phyloP scores from a whole-genome alignment of 2,888 invertebrate species.

The Troides aeacus region DNA sequence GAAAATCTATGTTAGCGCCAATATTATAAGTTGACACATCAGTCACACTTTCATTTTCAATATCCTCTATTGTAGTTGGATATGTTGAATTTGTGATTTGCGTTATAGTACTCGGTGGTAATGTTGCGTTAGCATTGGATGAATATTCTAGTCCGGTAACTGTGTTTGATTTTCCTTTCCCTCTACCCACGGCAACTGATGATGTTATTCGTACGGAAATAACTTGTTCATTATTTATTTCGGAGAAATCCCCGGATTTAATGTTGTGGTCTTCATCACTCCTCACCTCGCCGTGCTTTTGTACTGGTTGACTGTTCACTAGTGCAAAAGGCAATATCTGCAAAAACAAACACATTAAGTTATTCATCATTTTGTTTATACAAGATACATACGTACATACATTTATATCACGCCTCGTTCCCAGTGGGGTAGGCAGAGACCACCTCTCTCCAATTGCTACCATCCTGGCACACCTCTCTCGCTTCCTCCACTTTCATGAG shows the following conservation, averaged over 20 bases:
- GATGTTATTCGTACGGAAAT: conserved; percentile 81
- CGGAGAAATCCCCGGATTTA: conserved; percentile 43
- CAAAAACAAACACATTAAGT: no score
- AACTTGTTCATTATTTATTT: conserved; percentile 62
- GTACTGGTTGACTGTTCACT: conserved; percentile 53
- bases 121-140: conserved; percentile 28
- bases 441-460: no score
- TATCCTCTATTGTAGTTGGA: conserved; percentile 47
- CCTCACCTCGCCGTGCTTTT: conserved; percentile 40
- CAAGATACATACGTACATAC: no score
- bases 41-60: conserved; percentile 54
- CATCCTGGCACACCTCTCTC: no score
- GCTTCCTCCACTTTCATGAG: no score
- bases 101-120: conserved; percentile 32
- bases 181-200: conserved; percentile 79
- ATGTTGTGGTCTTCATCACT: conserved; percentile 38
- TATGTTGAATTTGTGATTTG: conserved; percentile 36
- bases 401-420: no score
- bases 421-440: no score
- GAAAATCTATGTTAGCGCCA: conserved; percentile 75
- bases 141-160: conserved; percentile 33
- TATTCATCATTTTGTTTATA: no score
- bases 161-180: conserved; percentile 48
- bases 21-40: conserved; percentile 62
- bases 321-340: conserved; percentile 61